A percentile compares a stretch with the other conserved stretches of the same genome.
These are phyloP conservation scores for human (Homo sapiens) DNA, from an alignment of 2,113 vertebrate genomes.

Conservation along the genomic window DNA sequence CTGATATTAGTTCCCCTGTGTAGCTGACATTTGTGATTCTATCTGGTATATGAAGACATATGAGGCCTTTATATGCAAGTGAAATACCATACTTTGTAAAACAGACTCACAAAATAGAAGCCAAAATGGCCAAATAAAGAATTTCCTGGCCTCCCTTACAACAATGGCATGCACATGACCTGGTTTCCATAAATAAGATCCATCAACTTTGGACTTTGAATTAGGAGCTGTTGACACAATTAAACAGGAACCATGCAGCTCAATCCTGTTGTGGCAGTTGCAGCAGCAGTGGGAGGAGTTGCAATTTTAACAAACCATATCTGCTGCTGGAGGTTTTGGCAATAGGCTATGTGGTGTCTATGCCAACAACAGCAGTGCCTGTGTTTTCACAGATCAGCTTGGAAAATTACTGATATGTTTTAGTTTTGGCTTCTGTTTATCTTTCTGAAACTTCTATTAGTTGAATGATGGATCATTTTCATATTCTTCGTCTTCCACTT, in stretches of 20 bases:
- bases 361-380: neutral
- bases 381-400: neutral
- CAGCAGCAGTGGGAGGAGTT: neutral
- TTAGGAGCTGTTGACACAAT: neutral
- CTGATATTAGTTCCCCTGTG: neutral
- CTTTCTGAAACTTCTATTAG: neutral
- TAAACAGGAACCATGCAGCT: neutral
- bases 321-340: neutral
- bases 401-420: neutral
- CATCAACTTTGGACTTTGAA: neutral
- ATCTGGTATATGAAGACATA: neutral
- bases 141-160: neutral
- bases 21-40: neutral
- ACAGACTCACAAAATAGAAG: neutral
- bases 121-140: neutral
- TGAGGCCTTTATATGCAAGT: neutral
- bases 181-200: neutral
- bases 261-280: neutral
- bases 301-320: neutral
- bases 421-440: neutral
- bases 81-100: neutral
- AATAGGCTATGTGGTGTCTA: neutral
- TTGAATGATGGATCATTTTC: neutral
- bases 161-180: neutral
- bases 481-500: neutral